Conservation (phyloP, 2,113 vertebrate species). For the Sapajus apella region DNA sequence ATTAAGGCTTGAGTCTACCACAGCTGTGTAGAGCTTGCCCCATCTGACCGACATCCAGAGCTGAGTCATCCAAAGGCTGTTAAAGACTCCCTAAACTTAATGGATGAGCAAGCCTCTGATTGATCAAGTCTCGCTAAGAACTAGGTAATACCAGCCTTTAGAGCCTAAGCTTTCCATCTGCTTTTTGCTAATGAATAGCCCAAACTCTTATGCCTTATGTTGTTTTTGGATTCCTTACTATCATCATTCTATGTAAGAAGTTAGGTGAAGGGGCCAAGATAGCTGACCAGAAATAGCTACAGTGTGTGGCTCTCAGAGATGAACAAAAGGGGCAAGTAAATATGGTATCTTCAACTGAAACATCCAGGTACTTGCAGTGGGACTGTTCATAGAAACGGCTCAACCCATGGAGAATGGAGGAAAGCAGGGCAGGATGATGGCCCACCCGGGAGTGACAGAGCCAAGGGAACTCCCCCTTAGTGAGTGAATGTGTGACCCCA, state of each 20-base stretch:
- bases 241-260: not conserved
- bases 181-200: not conserved
- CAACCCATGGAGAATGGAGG: too few species aligned
- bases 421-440: too few species aligned
- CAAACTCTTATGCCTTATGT: not conserved
- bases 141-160: not conserved
- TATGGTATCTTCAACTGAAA: too few species aligned
- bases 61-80: not conserved
- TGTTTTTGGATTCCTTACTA: not conserved
- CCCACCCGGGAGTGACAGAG: too few species aligned
- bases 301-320: too few species aligned
- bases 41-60: not conserved
- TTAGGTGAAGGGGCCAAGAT: not conserved
- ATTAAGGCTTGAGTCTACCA: not conserved
- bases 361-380: too few species aligned
- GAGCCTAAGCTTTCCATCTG: not conserved
- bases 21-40: not conserved
- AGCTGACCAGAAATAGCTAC: too few species aligned
- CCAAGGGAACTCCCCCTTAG: too few species aligned
- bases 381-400: too few species aligned
- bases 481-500: too few species aligned
- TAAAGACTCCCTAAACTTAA: not conserved
- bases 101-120: not conserved
- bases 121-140: not conserved
- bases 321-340: too few species aligned